Conservation (phyloP, 2,797 vertebrate species). For the Odontamblyopus lacepedii region DNA sequence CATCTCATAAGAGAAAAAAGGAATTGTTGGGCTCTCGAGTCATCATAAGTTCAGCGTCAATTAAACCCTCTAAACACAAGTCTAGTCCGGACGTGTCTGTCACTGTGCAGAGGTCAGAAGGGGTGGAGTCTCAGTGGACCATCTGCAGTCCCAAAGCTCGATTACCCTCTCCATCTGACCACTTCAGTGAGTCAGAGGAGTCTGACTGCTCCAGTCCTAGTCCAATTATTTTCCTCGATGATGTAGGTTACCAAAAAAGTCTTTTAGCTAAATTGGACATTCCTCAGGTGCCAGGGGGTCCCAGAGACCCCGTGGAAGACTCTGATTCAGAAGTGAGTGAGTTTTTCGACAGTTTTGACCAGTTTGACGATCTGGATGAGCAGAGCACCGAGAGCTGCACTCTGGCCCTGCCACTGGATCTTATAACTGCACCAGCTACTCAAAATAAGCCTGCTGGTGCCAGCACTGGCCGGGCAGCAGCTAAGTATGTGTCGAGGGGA, state of each 20-base stretch:
- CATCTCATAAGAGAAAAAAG: conserved; percentile 76
- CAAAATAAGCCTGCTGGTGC: conserved; percentile 66
- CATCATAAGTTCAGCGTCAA: conserved; percentile 76
- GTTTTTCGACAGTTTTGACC: conserved; percentile 99
- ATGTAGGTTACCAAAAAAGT: conserved; percentile 97
- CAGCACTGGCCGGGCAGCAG: conserved; percentile 41
- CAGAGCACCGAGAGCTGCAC: conserved; percentile 68
- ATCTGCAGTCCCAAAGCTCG: conserved; percentile 80
- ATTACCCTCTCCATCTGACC: conserved; percentile 68
- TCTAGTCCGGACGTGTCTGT: conserved; percentile 72
- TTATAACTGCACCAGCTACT: conserved; percentile 53
- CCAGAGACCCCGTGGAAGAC: conserved; percentile 92
- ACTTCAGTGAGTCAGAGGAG: conserved; percentile 90
- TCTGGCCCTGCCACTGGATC: conserved; percentile 76
- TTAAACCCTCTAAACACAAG: conserved; percentile 76
- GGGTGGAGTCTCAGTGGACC: conserved; percentile 85
- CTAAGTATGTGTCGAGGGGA: conserved; percentile 70
- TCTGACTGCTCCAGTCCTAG: conserved; percentile 97
- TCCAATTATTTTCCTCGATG: conserved; percentile 97
- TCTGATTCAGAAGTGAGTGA: conserved; percentile 98
- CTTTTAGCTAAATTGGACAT: conserved; percentile 93
- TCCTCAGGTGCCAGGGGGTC: conserved; percentile 90
- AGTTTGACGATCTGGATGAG: conserved; percentile 90
- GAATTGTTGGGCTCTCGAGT: conserved; percentile 80
- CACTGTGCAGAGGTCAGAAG: conserved; percentile 83